Base-by-base conservation (phyloP, 1,140 invertebrate genomes). In the Lepidurus apus region DNA sequence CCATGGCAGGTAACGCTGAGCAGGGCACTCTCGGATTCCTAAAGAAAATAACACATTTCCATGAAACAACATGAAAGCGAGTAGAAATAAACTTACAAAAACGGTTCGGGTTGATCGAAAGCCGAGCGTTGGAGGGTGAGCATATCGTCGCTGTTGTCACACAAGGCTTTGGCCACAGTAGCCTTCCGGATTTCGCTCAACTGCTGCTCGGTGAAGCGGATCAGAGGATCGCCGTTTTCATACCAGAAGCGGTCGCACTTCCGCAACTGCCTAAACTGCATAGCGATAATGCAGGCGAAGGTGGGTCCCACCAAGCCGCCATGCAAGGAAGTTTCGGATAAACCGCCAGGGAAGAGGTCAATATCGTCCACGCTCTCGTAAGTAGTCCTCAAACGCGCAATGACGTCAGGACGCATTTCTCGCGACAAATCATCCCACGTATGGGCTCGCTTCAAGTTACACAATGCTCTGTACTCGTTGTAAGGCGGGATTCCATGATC, bases 241-340 rank as follows among this genome's bases (percentile, higher is more conserved):
- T 88, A 84, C 94, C 95, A 98, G 86, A 94, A 98, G 79, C 96
- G 87, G 87, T 98, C 96, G 84, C 95, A 97, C 83, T 95, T 95
- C 86, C 83, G 83, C 89, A 93, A 65, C 86, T 87, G 24, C 87
- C 89, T 81, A 81, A 89, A 90, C 80, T 90, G 89, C 78, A 84
- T 85, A 0, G 86, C 89, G 73, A 90, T 85, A 26, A 90, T 84
- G 81, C 88, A 89, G 11, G 86, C 87, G 81, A 90, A 89, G 5
- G 88, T 89, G 1, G 88, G 88, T 21, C 88, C 88, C 6, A 89
- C 85, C 7, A 88, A 80, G 17, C 86, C 87, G 17, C 87, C 87
- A 74, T 86, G 84, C 34, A 89, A 82, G 7, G 89, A 83, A 34
- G 84, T 85, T 81, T 89, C 89, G 0, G 86, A 82, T 17, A 90